Base-by-base conservation (phyloP, 1,140 invertebrate genomes). In the Drosophila sp. region DNA sequence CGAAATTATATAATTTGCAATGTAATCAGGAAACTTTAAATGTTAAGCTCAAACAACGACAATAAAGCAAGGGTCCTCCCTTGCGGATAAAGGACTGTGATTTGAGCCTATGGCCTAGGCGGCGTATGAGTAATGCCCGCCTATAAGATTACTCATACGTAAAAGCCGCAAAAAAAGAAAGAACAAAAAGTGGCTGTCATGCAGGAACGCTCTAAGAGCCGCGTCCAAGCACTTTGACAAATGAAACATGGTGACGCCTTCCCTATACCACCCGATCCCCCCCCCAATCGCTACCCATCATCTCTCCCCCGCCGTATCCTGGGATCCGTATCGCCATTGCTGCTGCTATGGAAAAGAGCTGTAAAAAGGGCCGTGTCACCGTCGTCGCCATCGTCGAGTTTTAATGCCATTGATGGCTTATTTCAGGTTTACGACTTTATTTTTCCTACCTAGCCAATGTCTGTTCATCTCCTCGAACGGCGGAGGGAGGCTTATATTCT, bases 371-470 rank as follows among this genome's bases (percentile, higher is more conserved):
- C 72, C 66, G 71, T 70, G 67, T 72, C 66, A 72, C 73, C 84
- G 71, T 64, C 84, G 71, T 64, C 68, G 77, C 66, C 67, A 63
- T 70, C 66, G 60, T 66, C 44, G 72, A 68, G 84, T 83, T 87
- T 87, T 89, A 89, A 90, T 89, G 84, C 80, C 84, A 89, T 90
- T 89, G 84, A 89, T 89, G 84, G 84, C 84, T 89, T 89, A 89
- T 89, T 89, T 90, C 77, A 84, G 85, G 80, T 89, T 89, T 89
- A 89, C 84, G 84, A 89, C 85, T 89, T 89, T 89, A 89, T 89
- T 89, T 87, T 89, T 82, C 70, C 76, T 84, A 84, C 84, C 84
- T 89, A 89, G 80, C 72, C 80, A 80, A 76, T 69, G 79, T 65
- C 68, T 78, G 60, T 54, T 75, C 66, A 11, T 40, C 57, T 40